A percentile compares a stretch with the other conserved stretches of the same genome.
phyloP scores from a whole-genome alignment of 2,888 invertebrate species.

The Diploptera punctata region DNA sequence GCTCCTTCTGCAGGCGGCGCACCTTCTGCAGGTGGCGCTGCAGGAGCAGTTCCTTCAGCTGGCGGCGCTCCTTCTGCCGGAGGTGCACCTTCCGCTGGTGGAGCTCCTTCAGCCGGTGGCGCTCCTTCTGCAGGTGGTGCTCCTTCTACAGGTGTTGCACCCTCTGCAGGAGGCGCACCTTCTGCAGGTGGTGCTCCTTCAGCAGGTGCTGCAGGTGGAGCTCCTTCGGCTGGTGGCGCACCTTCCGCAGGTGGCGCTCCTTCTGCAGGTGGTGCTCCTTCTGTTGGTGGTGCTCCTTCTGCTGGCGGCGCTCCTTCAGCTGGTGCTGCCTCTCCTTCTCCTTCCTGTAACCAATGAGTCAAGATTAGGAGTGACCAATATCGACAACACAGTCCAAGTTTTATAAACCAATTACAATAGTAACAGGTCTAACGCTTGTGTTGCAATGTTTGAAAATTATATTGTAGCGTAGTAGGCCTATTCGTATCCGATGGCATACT shows the following conservation, averaged over 20 bases:
- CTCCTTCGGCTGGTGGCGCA: constrained; percentile 45
- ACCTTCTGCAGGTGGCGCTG: not conserved
- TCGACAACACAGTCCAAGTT: no score
- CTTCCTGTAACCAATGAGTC: constrained; percentile 43
- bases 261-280: constrained; percentile 42
- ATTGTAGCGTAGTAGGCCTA: no score
- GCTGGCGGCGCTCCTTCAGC: constrained; percentile 48
- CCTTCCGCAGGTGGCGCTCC: constrained; percentile 45
- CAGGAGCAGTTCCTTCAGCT: constrained; percentile 45
- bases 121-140: constrained; percentile 46
- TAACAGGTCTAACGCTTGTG: no score
- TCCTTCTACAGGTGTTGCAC: constrained; percentile 45
- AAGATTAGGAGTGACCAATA: no score
- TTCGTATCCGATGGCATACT: no score
- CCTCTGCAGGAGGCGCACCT: constrained; percentile 48
- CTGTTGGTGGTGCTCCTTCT: constrained; percentile 46
- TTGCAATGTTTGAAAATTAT: no score
- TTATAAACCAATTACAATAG: no score
- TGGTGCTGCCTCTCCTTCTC: constrained; percentile 47
- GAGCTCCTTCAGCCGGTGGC: constrained; percentile 44
- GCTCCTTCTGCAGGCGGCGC: constrained; percentile 46
- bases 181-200: constrained; percentile 48
- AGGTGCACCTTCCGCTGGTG: no score
- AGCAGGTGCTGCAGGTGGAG: constrained; percentile 45
- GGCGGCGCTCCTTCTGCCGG: constrained; percentile 43